Evolutionary conservation across 2,113 vertebrate species (phyloP).

Genomic region (Thalassoma bifasciatum): DNA sequence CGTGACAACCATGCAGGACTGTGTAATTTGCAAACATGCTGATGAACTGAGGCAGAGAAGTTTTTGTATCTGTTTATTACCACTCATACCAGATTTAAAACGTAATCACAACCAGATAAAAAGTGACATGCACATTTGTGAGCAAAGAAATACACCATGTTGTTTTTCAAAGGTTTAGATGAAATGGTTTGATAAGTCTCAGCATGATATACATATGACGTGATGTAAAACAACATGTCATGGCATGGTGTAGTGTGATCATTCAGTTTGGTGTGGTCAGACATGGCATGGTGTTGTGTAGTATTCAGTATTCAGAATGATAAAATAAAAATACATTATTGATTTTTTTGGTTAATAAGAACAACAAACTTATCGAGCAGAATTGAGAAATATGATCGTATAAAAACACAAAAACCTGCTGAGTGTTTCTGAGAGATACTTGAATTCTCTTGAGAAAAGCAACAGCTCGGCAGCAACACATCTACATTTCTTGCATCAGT

Average conservation of each 20-base stretch:
- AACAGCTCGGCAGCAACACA: not conserved
- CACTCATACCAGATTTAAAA: not conserved
- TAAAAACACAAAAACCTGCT: not conserved
- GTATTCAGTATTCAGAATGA: too few relatives aligned
- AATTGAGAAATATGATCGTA: not conserved
- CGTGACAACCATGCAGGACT: constrained; percentile 20
- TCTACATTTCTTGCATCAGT: not conserved
- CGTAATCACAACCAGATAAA: not conserved
- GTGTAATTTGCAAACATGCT: not conserved
- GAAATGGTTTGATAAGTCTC: too few relatives aligned
- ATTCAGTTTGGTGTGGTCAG: too few relatives aligned
- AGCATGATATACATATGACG: too few relatives aligned
- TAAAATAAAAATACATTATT: not conserved
- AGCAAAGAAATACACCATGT: too few relatives aligned
- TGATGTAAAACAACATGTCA: too few relatives aligned
- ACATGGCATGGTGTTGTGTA: too few relatives aligned
- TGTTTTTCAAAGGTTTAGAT: too few relatives aligned
- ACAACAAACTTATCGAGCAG: not conserved
- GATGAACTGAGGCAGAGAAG: not conserved
- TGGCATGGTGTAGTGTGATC: too few relatives aligned
- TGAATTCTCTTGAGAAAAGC: not conserved
- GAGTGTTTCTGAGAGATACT: not conserved
- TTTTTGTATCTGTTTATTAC: not conserved
- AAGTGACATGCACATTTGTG: too few relatives aligned
- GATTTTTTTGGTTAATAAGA: not conserved